Base-by-base conservation (phyloP, 2,888 invertebrate genomes). In the Meghimatium bilineatum region DNA sequence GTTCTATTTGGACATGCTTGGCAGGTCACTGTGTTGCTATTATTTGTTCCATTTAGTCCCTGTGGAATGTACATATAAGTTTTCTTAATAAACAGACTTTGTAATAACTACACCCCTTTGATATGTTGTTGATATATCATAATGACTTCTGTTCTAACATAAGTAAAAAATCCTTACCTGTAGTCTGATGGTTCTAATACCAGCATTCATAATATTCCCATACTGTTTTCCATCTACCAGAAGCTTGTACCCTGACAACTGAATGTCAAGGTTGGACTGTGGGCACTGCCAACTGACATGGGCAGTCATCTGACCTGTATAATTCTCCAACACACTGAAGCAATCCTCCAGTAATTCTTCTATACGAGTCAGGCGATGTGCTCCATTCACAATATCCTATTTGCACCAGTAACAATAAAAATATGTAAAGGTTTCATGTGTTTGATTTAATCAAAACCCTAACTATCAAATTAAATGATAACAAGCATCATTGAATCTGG, bases 181-280 rank as follows among this genome's bases (percentile, higher is more conserved):
- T 63, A 93, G 89, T 71, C 91, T 87, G 75, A 93, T 90, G 38
- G 90, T 93, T 79, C 90, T 91, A 34, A 92, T 89, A n/a, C 92
- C 91, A 36, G 92, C 88, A 85, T 92, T 91, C 87, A 94, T 89
- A 29, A 91, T 89, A 81, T 89, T 91, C 14, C 94, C 94, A 85
- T 93, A 94, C 87, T 93, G 93, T 87, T 93, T 93, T n/a, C 93
- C 93, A 88, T 94, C 93, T 49, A 94, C 92, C 79, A 93, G 89
- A 20, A 93, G 91, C 86, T 92, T 92, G 87, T 90, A 93, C 34
- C 93, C 93, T 17, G 91, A 87, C 20, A 93, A 87, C 69, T 88
- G 86, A 29, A 93, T 88, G 81, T 92, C 92, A n/a, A 90, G 89
- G 85, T 91, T 91, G 74, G 90, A 88, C 88, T 93, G 93, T 10